Conservation (phyloP, 2,888 invertebrate species). For the Acleris literana region DNA sequence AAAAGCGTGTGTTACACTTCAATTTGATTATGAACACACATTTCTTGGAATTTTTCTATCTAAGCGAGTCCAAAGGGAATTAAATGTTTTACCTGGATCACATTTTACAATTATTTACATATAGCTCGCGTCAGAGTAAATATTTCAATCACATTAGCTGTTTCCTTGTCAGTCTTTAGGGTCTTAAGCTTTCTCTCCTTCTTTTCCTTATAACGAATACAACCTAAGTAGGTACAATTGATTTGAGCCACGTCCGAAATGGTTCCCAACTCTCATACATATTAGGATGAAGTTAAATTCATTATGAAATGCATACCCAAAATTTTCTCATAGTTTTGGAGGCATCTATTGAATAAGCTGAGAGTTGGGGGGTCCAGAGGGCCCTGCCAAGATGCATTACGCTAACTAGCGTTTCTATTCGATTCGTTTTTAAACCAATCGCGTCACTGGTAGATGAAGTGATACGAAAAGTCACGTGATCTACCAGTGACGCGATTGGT, state of each 20-base stretch:
- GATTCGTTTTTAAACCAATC: too few species aligned
- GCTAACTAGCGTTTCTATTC: too few species aligned
- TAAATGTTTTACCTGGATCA: slow-evolving; percentile 14
- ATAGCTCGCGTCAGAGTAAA: slow-evolving; percentile 56
- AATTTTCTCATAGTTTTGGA: not conserved
- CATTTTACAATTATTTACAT: slow-evolving; percentile 62
- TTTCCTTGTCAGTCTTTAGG: slow-evolving; percentile 76
- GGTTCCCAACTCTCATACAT: too few species aligned
- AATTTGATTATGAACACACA: slow-evolving; percentile 64
- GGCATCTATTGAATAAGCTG: too few species aligned
- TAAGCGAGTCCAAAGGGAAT: slow-evolving; percentile 8
- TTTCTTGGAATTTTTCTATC: slow-evolving; percentile 51
- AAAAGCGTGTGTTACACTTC: slow-evolving; percentile 53
- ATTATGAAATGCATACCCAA: not conserved
- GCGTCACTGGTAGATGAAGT: too few species aligned
- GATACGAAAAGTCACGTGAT: too few species aligned
- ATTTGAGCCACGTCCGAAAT: not conserved
- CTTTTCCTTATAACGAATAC: slow-evolving; percentile 52
- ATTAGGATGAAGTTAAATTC: not conserved
- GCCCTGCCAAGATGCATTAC: too few species aligned
- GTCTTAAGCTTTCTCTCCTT: slow-evolving; percentile 46
- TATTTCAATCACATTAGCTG: slow-evolving; percentile 73
- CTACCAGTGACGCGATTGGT: too few species aligned
- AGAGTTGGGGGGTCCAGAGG: too few species aligned
- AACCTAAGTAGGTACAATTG: slow-evolving; percentile 11